Base-by-base conservation (phyloP, 2,888 invertebrate genomes). In the Drosophila limbata region DNA sequence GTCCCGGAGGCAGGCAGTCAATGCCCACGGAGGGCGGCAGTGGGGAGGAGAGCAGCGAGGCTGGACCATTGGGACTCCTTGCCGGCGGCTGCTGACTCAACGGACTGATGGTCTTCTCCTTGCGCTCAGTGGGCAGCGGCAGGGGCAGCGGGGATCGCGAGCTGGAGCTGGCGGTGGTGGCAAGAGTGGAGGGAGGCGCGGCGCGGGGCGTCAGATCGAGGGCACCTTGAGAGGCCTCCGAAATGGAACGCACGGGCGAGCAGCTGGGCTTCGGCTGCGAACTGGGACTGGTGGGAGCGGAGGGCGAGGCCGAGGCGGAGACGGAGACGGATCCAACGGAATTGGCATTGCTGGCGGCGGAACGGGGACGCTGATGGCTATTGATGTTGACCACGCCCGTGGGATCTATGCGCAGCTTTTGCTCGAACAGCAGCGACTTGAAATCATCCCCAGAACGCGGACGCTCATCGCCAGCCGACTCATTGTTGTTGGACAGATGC, bases 151-250 rank as follows among this genome's bases (percentile, higher is more conserved):
- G 80, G 3, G 90, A 77, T 37, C 71, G 45, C 0, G 73, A 73
- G 45, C 77, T 73, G 31, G 71, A 64, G 21, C 52, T 40, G 53
- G 65, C 13, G 17, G 51, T 39, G 48, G 65, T 10, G 3, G 28
- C 51, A 3, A 51, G 73, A 4, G 62, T 37, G 0, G 86, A 72
- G 0, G 86, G 81, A 3, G 93, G 91, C 0, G 87, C 86, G 3
- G 93, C 92, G 47, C 94, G 93, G 8, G 94, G 94, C 6, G 94
- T 95, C 66, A 95, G 90, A 84, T 95, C 94, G 33, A 95, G 90
- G 3, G 94, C 94, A 25, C 94, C 94, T 77, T 94, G 93, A 0
- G 92, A 92, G 31, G 93, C 92, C 72, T 94, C 94, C 1, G 90
- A 88, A 15, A 52, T 62, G 63, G 45, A 94, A 91, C 73, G 93